Evolutionary conservation across 92 coral and sea anemone genomes (phyloP), one percentile per base, ranked within the genome.

Genomic region (Umimayanthus kanabou): DNA sequence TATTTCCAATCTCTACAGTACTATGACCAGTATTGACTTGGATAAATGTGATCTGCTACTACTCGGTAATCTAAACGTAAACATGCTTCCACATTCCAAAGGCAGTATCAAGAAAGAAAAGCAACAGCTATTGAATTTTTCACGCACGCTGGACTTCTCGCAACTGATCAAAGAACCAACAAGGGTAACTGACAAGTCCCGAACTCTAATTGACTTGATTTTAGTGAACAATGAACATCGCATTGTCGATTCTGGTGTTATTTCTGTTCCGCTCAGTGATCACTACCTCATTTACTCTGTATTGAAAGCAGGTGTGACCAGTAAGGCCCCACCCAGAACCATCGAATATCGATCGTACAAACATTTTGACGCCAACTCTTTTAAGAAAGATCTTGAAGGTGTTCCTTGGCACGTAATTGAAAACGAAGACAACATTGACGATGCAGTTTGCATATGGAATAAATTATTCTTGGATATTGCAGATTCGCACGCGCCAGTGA

Each of bases 341-440:
- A 33, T 33, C 0, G 37, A 33, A 33, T 33, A 33, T 33, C 37
- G 37, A 33, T 33, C 37, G 2, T 33, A 2, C 2, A 33, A 33
- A 22, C 67, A 58, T 58, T 58, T 58, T 58, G 13, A 58, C 67
- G 80, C 39, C 47, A 89, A 74, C 80, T 42, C 88, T 78, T 47
- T 81, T 57, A 75, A 64, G 42, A 65, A 57, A 77, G 87, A 88
- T 70, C 53, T 80, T 18, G 61, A 72, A 26, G 70, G 70, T 72
- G 88, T 89, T 75, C 91, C 88, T 33, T 89, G 91, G 91, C 88
- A 88, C 49, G 81, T 88, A 80, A 81, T 81, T 71, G 91, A 66
- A 81, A 88, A 88, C 45, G 91, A 89, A 87, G 91, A 82, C 49
- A 80, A 88, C 85, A 73, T 88, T 39, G 88, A 88, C 76, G 88